Percentiles rank a stretch among this genome's conserved stretches.
These are phyloP conservation scores for Glaucidium brasilianum DNA, from an alignment of 2,113 vertebrate genomes.

Conservation along the genomic window DNA sequence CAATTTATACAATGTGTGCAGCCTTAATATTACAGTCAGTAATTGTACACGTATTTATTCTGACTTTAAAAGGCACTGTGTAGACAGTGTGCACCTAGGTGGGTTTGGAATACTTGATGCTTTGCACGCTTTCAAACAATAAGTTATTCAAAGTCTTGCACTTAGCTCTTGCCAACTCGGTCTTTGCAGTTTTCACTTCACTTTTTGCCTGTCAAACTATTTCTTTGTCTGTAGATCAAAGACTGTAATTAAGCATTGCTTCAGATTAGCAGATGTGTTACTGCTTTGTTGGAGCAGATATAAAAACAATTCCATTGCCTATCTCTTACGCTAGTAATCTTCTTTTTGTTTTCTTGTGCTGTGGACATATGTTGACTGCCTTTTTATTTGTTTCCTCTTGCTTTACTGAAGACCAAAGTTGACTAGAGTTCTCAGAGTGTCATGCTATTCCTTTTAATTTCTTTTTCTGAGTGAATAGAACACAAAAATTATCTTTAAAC, in stretches of 20 bases:
- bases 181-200: background rate
- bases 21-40: background rate
- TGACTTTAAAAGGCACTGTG: accelerated
- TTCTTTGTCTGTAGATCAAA: background rate
- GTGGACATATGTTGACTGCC: background rate
- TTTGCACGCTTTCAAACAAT: background rate
- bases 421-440: background rate
- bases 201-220: background rate
- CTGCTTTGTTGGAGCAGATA: background rate
- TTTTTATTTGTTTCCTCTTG: background rate
- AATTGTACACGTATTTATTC: background rate
- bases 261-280: background rate
- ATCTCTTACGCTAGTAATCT: background rate
- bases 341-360: background rate
- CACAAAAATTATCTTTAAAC: background rate
- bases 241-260: background rate
- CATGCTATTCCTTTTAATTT: background rate
- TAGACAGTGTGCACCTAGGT: background rate
- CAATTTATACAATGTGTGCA: background rate
- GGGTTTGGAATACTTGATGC: background rate
- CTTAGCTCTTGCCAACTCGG: background rate
- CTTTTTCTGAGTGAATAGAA: background rate
- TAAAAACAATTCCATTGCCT: background rate
- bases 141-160: background rate
- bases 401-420: background rate